phyloP scores from a whole-genome alignment of 2,888 invertebrate genomes.

The Diplazon laetatorius region DNA sequence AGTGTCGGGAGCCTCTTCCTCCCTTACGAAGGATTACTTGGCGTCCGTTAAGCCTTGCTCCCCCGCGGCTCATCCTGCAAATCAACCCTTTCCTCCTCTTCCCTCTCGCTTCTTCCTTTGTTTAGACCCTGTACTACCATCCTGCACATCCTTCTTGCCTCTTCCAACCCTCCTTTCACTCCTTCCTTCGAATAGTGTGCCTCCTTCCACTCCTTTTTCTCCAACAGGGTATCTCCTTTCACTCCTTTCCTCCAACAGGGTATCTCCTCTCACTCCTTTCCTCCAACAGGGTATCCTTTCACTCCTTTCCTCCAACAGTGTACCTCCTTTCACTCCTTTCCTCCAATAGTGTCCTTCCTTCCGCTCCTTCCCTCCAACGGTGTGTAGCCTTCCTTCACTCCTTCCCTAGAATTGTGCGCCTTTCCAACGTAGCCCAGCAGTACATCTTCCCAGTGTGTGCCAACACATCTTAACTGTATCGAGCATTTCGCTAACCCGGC shows the following conservation, averaged over 20 bases:
- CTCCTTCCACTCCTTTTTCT: background rate
- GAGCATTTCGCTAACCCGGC: slow-evolving; percentile 6
- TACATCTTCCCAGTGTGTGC: slow-evolving; percentile 35
- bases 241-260: too few relatives aligned
- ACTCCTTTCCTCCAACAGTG: background rate
- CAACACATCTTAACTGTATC: slow-evolving; percentile 45
- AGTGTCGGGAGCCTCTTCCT: slow-evolving; percentile 38
- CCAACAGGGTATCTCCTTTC: too few relatives aligned
- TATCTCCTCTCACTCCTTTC: background rate
- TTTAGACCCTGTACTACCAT: background rate
- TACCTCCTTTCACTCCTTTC: background rate
- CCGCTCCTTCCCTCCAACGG: too few relatives aligned
- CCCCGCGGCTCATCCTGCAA: slow-evolving; percentile 58
- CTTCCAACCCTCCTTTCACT: background rate
- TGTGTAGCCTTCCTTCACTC: background rate
- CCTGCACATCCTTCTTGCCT: slow-evolving; percentile 2
- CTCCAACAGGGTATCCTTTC: background rate
- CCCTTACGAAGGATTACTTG: slow-evolving; percentile 68
- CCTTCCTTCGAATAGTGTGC: background rate
- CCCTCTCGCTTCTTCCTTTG: slow-evolving; percentile 40
- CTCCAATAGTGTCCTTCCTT: too few relatives aligned
- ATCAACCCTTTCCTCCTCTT: slow-evolving; percentile 44
- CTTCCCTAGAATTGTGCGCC: background rate
- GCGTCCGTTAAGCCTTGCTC: slow-evolving; percentile 64
- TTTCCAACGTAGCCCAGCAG: background rate